Conservation (phyloP, 1,140 invertebrate species). For the Limonius californicus region DNA sequence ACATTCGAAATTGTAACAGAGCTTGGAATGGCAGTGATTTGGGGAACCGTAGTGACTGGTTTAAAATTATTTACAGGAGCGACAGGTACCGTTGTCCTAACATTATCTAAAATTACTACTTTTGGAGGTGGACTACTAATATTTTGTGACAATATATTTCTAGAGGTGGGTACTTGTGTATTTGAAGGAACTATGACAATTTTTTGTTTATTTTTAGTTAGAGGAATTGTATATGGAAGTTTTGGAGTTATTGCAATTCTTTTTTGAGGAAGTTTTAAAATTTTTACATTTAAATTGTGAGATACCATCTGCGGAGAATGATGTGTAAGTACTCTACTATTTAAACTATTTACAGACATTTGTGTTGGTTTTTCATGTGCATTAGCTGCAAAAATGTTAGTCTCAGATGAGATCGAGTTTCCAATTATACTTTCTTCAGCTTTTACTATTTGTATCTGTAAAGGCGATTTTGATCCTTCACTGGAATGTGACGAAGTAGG, state of each 20-base stretch:
- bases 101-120: conserved; percentile 37
- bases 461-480: neutral
- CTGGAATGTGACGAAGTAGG: neutral
- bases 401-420: too few species aligned
- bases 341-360: too few species aligned
- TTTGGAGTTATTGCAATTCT: neutral
- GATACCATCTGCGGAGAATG: neutral
- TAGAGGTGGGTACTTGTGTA: neutral
- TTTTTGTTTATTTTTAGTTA: neutral
- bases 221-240: neutral
- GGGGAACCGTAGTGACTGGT: conserved; percentile 14
- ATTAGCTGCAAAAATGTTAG: too few species aligned
- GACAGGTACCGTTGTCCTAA: conserved; percentile 21
- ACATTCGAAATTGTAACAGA: conserved; percentile 10
- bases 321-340: neutral
- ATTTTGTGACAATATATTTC: neutral
- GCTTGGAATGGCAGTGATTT: conserved; percentile 18
- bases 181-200: neutral
- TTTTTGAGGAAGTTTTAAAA: conserved; percentile 9
- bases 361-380: too few species aligned
- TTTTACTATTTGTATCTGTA: neutral
- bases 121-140: conserved; percentile 11
- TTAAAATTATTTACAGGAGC: neutral
- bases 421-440: neutral
- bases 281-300: neutral